Evolutionary conservation across 2,113 vertebrate species (phyloP).

Genomic region (Suricata suricatta): DNA sequence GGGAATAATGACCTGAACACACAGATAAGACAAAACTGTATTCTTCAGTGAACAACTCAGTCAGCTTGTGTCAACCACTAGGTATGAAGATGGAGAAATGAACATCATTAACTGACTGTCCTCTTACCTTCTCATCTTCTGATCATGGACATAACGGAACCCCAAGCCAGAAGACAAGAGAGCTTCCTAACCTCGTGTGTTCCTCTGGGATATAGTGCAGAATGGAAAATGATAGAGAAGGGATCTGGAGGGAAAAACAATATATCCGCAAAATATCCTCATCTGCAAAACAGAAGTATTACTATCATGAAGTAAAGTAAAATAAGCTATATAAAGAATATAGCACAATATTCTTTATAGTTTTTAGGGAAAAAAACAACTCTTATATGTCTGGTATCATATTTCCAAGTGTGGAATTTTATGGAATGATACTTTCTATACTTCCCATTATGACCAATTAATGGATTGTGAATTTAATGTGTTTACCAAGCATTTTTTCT

Average conservation of each 20-base stretch:
- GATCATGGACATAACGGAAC: background rate
- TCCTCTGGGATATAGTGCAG: background rate
- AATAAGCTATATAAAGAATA: slow-evolving; percentile 22
- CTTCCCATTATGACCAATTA: background rate
- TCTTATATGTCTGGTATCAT: background rate
- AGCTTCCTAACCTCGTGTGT: background rate
- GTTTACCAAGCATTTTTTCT: background rate
- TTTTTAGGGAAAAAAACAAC: background rate
- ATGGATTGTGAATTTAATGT: background rate
- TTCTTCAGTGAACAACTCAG: background rate
- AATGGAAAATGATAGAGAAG: background rate
- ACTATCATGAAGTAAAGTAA: background rate
- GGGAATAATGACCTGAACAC: background rate
- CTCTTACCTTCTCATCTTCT: background rate
- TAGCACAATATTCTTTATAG: background rate
- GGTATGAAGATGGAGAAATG: background rate
- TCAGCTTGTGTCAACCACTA: background rate
- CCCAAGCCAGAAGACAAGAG: background rate
- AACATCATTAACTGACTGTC: background rate
- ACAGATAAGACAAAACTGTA: background rate
- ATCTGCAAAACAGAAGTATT: background rate
- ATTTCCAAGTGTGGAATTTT: background rate
- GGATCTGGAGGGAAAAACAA: background rate
- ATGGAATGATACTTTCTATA: background rate
- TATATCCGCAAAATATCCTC: background rate